These are phyloP conservation scores for Drosophila neonasuta DNA, from an alignment of 2,888 invertebrate species.

Conservation along the genomic window DNA sequence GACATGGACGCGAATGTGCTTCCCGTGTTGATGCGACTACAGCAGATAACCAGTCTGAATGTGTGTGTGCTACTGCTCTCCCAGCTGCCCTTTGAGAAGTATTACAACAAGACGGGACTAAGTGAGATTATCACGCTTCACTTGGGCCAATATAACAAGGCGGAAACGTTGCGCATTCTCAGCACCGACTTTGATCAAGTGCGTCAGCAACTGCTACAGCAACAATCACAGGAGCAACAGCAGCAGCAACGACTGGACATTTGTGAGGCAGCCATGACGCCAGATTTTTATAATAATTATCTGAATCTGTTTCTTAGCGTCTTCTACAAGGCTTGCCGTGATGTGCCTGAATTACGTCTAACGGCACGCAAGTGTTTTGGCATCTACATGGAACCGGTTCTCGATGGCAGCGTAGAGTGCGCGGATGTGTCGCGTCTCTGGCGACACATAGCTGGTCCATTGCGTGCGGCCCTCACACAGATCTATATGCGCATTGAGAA, in stretches of 20 bases:
- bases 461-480: slow-evolving; percentile 89
- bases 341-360: slow-evolving; percentile 91
- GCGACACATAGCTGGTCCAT: slow-evolving; percentile 89
- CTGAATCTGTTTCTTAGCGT: slow-evolving; percentile 91
- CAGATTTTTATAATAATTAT: slow-evolving; percentile 88
- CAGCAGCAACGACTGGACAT: slow-evolving; percentile 38
- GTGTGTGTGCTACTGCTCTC: slow-evolving; percentile 90
- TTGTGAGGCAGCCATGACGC: slow-evolving; percentile 76
- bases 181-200: slow-evolving; percentile 78
- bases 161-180: slow-evolving; percentile 85
- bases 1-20: slow-evolving; percentile 89
- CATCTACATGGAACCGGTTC: slow-evolving; percentile 91
- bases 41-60: slow-evolving; percentile 88
- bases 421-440: slow-evolving; percentile 89
- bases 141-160: slow-evolving; percentile 91
- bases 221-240: slow-evolving; percentile 13
- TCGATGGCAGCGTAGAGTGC: slow-evolving; percentile 85
- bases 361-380: slow-evolving; percentile 90
- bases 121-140: slow-evolving; percentile 88
- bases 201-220: slow-evolving; percentile 40
- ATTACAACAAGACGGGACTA: slow-evolving; percentile 87
- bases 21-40: slow-evolving; percentile 87
- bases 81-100: slow-evolving; percentile 91
- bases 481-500: slow-evolving; percentile 88
- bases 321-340: slow-evolving; percentile 92